A percentile compares a stretch with the other conserved stretches of the same genome.
phyloP scores from a whole-genome alignment of 35 echinoderm and acorn worm genomes.

The Strongylocentrotus purpuratus region DNA sequence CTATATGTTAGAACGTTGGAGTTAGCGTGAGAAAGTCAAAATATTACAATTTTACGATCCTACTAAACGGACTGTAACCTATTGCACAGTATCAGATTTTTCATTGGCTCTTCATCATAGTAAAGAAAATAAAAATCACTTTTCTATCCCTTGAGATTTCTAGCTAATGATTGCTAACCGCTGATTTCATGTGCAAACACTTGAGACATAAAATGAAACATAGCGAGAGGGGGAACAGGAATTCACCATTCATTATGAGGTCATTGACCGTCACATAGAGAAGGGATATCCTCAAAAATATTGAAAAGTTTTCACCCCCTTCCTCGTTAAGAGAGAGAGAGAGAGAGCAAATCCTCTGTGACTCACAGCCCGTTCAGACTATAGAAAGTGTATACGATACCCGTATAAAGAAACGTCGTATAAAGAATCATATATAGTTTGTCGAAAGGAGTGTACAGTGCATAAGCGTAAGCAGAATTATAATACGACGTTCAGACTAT shows the following conservation, averaged over 20 bases:
- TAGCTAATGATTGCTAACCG: not conserved
- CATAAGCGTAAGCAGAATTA: no score
- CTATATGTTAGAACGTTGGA: no score
- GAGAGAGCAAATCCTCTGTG: not conserved
- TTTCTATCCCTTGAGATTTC: not conserved
- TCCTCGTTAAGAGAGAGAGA: no score
- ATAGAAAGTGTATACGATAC: no score
- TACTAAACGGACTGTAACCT: not conserved
- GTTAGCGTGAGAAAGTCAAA: no score
- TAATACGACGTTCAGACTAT: no score
- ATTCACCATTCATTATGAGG: not conserved
- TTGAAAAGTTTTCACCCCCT: not conserved
- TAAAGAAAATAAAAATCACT: not conserved
- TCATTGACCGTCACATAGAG: not conserved
- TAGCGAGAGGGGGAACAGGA: no score
- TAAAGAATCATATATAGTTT: no score
- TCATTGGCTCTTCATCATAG: not conserved
- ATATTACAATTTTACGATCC: not conserved
- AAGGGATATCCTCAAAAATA: not conserved
- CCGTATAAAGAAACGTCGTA: no score
- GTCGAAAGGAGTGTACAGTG: no score
- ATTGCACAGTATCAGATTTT: not conserved
- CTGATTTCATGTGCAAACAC: no score
- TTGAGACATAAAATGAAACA: no score
- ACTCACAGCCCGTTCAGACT: not conserved